These are phyloP conservation scores for Actinemys pallida DNA, from an alignment of 2,113 vertebrate genomes.

Conservation along the genomic window DNA sequence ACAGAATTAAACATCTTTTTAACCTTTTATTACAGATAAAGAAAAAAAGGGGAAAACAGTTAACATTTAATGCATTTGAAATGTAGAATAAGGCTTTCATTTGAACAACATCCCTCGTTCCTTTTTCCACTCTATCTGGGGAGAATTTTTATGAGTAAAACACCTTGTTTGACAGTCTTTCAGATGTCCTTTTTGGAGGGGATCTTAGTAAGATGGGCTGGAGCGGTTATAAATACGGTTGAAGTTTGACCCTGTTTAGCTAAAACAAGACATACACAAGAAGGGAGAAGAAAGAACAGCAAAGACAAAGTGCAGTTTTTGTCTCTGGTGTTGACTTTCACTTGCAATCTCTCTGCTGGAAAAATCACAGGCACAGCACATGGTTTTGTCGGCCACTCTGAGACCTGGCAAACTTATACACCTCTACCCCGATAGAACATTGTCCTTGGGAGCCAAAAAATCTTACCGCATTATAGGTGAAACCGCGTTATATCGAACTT, in stretches of 20 bases:
- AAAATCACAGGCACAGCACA: background rate
- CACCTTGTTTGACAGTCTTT: background rate
- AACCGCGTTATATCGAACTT: no score
- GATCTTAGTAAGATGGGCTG: background rate
- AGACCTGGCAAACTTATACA: no score
- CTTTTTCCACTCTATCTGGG: background rate
- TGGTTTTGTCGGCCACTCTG: background rate
- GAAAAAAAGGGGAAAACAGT: background rate
- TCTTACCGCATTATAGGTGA: no score
- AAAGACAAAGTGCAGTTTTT: background rate
- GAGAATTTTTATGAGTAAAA: background rate
- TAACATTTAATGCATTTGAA: background rate
- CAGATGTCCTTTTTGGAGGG: background rate
- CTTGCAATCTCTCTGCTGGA: background rate
- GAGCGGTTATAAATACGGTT: background rate
- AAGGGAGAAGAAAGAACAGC: background rate
- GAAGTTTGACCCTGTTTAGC: background rate
- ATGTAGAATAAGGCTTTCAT: background rate
- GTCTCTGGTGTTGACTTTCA: background rate
- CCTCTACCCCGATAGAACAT: no score
- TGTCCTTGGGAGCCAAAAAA: no score
- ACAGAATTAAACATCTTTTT: background rate
- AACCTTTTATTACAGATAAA: background rate
- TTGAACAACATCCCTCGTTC: background rate
- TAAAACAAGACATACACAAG: background rate